Percentiles rank a stretch among this genome's conserved stretches.
Conservation (phyloP, 2,797 vertebrate genomes). For the Buceros bicornis region DNA sequence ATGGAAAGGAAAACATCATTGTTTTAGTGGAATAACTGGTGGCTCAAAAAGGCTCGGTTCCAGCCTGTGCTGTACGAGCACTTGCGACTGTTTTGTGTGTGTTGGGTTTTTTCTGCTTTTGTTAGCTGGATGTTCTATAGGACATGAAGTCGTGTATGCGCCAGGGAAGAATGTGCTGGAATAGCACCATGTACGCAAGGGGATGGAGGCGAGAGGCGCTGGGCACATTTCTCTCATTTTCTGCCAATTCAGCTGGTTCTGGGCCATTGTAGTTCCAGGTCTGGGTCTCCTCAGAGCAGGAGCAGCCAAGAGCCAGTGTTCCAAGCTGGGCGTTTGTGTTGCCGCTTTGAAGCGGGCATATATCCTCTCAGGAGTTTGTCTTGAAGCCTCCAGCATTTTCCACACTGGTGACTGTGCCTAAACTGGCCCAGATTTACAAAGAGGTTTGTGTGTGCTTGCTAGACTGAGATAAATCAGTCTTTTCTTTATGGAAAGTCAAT, state of each 20-base stretch:
- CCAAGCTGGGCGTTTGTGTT: neutral
- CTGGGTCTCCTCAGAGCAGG: neutral
- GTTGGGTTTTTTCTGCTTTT: too few relatives aligned
- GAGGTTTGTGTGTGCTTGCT: neutral
- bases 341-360: neutral
- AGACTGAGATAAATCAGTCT: neutral
- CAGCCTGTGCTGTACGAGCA: neutral
- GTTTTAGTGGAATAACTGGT: neutral
- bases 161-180: neutral
- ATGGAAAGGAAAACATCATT: neutral
- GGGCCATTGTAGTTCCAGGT: neutral
- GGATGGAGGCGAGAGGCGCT: neutral
- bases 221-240: neutral
- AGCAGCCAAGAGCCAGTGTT: neutral
- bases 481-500: neutral
- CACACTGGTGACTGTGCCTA: neutral
- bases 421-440: neutral
- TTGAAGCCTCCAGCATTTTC: neutral
- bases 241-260: neutral
- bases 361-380: neutral
- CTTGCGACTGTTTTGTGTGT: neutral
- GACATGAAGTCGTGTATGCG: neutral
- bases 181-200: rapidly evolving
- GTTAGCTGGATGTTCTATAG: neutral
- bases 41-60: neutral